Evolutionary conservation across 2,888 invertebrate genomes (phyloP).

Genomic region (Andrena praecox): DNA sequence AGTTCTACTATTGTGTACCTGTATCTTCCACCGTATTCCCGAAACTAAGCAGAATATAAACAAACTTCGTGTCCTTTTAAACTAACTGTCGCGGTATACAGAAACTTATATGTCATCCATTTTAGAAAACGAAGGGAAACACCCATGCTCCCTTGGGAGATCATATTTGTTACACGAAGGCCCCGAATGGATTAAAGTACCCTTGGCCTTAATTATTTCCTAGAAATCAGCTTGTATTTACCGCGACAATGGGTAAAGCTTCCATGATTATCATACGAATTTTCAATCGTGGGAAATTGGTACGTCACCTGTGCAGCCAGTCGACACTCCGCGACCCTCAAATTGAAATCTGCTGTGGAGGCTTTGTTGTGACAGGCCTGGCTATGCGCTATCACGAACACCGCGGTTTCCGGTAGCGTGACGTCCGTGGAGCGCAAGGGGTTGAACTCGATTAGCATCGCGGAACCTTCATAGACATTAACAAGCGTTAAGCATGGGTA

Average conservation of each 20-base stretch:
- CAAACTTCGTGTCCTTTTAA: background rate
- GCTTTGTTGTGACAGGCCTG: constrained; percentile 96
- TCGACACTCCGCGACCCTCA: constrained; percentile 97
- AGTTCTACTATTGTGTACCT: background rate
- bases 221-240: background rate
- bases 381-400: constrained; percentile 98
- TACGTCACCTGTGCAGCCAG: constrained; percentile 92
- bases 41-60: background rate
- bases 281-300: background rate
- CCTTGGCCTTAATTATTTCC: background rate
- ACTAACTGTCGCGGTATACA: no score
- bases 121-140: no score
- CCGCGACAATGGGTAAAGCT: background rate
- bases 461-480: constrained; percentile 87
- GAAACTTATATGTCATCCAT: no score
- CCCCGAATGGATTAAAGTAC: no score
- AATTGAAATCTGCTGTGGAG: constrained; percentile 95
- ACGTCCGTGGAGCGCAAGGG: constrained; percentile 93
- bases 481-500: constrained; percentile 9
- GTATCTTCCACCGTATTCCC: background rate
- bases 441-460: constrained; percentile 97
- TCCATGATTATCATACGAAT: background rate
- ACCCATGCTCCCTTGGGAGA: no score
- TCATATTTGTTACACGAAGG: no score
- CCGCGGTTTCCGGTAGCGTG: constrained; percentile 92